Evolutionary conservation across 2,113 vertebrate genomes (phyloP).

Genomic region (Trachemys scripta): DNA sequence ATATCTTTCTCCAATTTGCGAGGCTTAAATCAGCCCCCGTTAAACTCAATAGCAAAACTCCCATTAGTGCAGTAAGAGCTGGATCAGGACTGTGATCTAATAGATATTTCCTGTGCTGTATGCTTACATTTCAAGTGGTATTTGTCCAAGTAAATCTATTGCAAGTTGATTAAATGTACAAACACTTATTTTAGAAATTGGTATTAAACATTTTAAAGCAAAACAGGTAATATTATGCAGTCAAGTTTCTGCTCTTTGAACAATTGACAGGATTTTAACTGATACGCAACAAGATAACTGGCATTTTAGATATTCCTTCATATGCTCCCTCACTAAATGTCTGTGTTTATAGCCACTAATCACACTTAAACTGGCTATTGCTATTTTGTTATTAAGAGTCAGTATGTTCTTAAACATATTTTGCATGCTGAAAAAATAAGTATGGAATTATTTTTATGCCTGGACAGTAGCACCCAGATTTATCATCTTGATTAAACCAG

Average conservation of each 20-base stretch:
- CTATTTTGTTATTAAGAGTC: background rate
- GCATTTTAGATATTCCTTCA: conserved; percentile 21
- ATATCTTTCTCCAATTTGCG: background rate
- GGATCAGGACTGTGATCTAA: background rate
- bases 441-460: background rate
- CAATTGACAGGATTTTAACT: background rate
- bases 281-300: conserved; percentile 7
- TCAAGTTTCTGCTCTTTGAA: conserved; percentile 7
- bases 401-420: conserved; percentile 1
- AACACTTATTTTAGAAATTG: background rate
- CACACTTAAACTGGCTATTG: background rate
- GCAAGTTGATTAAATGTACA: background rate
- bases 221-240: background rate
- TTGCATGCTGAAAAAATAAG: background rate
- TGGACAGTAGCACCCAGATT: background rate
- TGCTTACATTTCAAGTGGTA: background rate
- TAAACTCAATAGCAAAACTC: background rate
- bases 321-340: conserved; percentile 48
- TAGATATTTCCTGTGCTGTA: background rate
- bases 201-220: background rate
- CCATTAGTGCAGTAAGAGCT: background rate
- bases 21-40: background rate
- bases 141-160: background rate
- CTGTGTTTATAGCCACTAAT: conserved; percentile 38
- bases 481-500: background rate